Evolutionary conservation across 2,113 vertebrate genomes (phyloP).

Genomic region (Castor canadensis): DNA sequence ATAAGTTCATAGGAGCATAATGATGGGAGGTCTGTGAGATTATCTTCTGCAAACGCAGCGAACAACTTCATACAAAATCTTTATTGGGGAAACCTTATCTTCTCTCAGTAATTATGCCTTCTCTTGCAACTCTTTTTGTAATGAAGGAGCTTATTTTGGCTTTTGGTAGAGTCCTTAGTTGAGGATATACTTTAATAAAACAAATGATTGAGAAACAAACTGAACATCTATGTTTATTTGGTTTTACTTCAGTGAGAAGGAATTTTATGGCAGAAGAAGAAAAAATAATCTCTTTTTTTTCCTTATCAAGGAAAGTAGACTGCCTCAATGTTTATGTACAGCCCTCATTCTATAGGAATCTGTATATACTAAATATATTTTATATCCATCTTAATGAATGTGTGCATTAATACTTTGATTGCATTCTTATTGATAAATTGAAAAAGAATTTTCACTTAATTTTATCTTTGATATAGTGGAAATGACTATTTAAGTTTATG

Average conservation of each 20-base stretch:
- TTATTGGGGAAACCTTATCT: not conserved
- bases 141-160: not conserved
- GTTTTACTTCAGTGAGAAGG: not conserved
- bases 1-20: not conserved
- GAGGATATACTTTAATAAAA: not conserved
- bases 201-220: not conserved
- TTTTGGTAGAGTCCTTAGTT: not conserved
- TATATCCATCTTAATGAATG: not conserved
- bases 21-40: not conserved
- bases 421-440: not conserved
- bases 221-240: not conserved
- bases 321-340: not conserved
- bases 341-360: not conserved
- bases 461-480: not conserved
- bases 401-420: not conserved
- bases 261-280: not conserved
- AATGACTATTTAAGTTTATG: not conserved
- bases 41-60: not conserved
- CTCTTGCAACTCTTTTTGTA: not conserved
- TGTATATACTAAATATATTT: not conserved
- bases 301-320: not conserved
- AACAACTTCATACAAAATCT: not conserved
- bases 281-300: slow-evolving; percentile 3
- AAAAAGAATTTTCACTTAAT: not conserved
- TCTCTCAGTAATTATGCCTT: not conserved